Percentiles rank a stretch among this genome's conserved stretches.
These are phyloP conservation scores for Formica exsecta DNA, from an alignment of 1,140 invertebrate species.

Conservation along the genomic window DNA sequence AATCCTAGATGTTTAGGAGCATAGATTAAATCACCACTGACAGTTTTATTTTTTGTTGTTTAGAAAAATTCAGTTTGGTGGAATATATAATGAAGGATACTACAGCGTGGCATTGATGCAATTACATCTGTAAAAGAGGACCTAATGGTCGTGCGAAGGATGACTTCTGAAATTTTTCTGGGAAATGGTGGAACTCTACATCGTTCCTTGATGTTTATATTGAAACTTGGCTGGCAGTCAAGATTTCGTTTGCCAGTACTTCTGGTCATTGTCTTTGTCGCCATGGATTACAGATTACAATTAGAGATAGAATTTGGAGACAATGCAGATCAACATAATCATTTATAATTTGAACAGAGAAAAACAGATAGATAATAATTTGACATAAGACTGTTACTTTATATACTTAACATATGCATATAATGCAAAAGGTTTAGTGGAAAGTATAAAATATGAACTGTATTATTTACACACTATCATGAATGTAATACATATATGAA, in stretches of 20 bases:
- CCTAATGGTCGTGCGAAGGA: conserved; percentile 68
- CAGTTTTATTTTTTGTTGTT: background rate
- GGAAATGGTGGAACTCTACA: conserved; percentile 81
- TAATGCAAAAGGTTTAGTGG: background rate
- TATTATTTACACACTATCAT: background rate
- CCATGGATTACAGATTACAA: conserved; percentile 87
- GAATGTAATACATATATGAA: background rate
- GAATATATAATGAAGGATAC: background rate
- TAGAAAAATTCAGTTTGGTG: background rate
- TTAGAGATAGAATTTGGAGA: conserved; percentile 84
- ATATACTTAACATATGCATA: background rate
- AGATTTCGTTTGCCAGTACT: conserved; percentile 87
- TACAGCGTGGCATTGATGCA: background rate
- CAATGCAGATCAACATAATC: conserved; percentile 57
- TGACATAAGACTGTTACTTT: background rate
- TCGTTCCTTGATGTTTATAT: conserved; percentile 85
- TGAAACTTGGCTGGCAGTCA: conserved; percentile 88
- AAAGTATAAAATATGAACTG: background rate
- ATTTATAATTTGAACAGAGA: conserved; percentile 49
- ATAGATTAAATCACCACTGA: too few relatives aligned
- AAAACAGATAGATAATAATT: background rate
- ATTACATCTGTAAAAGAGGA: background rate
- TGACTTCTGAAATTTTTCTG: conserved; percentile 78
- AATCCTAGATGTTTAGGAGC: background rate
- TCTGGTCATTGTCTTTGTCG: conserved; percentile 87